A percentile compares a stretch with the other conserved stretches of the same genome.
Evolutionary conservation across 92 coral and sea anemone genomes (phyloP).

Genomic region (Parazoanthus swiftii): DNA sequence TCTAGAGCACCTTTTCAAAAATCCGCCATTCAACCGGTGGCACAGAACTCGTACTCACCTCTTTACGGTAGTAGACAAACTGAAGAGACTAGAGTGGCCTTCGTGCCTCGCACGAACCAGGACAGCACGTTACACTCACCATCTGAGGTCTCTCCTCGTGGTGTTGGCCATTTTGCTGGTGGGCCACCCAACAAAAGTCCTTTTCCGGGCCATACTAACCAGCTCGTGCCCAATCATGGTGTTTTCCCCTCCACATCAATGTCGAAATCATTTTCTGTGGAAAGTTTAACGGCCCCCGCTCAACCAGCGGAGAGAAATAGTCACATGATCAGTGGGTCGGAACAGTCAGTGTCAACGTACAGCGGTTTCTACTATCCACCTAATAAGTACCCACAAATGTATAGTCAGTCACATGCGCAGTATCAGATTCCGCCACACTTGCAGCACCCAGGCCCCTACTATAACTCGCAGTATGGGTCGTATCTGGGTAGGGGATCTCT

Average conservation of each 20-base stretch:
- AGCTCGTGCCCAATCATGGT: conserved; percentile 55
- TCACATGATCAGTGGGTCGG: conserved; percentile 62
- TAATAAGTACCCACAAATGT: conserved; percentile 88
- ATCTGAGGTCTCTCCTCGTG: conserved; percentile 58
- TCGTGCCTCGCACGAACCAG: conserved; percentile 49
- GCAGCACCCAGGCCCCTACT: conserved; percentile 88
- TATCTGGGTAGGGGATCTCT: conserved; percentile 86
- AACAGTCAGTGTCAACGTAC: conserved; percentile 83
- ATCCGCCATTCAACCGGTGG: conserved; percentile 46
- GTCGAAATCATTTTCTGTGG: conserved; percentile 93
- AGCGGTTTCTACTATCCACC: conserved; percentile 90
- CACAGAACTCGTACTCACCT: conserved; percentile 68
- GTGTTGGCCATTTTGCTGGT: conserved; percentile 48
- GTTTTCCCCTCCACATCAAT: conserved; percentile 55
- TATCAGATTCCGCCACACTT: conserved; percentile 86
- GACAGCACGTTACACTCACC: conserved; percentile 85
- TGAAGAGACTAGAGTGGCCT: conserved; percentile 40
- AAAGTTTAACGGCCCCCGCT: conserved; percentile 95
- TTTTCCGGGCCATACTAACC: conserved; percentile 68
- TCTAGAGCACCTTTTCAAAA: conserved; percentile 52
- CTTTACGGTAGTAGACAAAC: conserved; percentile 44
- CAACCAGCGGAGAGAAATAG: conserved; percentile 75
- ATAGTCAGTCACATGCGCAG: conserved; percentile 78
- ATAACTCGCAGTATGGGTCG: conserved; percentile 90
- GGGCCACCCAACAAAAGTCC: conserved; percentile 93